phyloP scores from a whole-genome alignment of 2,797 vertebrate species.

The Hafferia zeledoni region DNA sequence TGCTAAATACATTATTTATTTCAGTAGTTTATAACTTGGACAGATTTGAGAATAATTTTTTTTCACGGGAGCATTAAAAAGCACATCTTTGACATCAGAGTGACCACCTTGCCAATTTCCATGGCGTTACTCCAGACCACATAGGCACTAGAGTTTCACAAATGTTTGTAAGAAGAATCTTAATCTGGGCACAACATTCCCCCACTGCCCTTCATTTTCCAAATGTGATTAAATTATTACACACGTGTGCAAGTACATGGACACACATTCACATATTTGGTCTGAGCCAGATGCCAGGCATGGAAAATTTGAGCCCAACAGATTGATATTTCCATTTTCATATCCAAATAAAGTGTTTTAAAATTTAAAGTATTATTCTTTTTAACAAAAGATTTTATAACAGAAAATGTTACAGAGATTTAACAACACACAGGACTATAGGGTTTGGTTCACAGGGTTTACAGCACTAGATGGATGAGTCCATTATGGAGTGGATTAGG shows the following conservation, averaged over 20 bases:
- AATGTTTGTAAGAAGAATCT: neutral
- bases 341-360: neutral
- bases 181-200: neutral
- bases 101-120: neutral
- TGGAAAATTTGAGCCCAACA: neutral
- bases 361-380: neutral
- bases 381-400: neutral
- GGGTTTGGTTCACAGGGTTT: neutral
- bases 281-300: neutral
- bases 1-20: neutral
- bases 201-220: neutral
- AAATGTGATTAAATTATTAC: neutral
- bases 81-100: conserved; percentile 29
- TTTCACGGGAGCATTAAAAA: neutral
- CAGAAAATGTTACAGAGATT: neutral
- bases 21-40: neutral
- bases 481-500: neutral
- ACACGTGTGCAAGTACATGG: neutral
- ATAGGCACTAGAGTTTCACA: neutral
- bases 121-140: neutral
- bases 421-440: neutral
- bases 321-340: neutral
- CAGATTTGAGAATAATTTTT: neutral
- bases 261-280: neutral
- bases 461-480: neutral